Conservation (phyloP, 2,888 invertebrate species). For the Aethes cnicana region DNA sequence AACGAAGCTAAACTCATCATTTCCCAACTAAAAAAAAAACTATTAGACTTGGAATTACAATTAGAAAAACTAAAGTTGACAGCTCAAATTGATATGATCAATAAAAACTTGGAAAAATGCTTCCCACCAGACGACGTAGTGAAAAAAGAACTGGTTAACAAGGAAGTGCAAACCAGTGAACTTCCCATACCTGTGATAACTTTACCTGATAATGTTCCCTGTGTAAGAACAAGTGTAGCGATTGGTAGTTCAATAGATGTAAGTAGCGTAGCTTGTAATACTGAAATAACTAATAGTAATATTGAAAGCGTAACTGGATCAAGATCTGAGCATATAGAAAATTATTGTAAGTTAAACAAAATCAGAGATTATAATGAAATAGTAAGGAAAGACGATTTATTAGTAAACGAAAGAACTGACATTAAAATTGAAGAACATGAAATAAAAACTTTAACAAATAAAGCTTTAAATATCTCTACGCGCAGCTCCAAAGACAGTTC, state of each 20-base stretch:
- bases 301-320: constrained; percentile 54
- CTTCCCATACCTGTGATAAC: constrained; percentile 70
- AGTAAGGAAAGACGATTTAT: constrained; percentile 49
- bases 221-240: constrained; percentile 69
- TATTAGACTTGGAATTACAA: constrained; percentile 66
- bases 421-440: constrained; percentile 19
- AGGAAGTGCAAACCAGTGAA: constrained; percentile 64
- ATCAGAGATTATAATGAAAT: constrained; percentile 68
- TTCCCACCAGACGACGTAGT: constrained; percentile 49
- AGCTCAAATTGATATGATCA: constrained; percentile 61
- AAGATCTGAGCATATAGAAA: constrained; percentile 79
- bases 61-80: constrained; percentile 65
- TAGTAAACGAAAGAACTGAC: constrained; percentile 36
- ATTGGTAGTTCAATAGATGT: constrained; percentile 62
- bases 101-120: constrained; percentile 60
- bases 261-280: constrained; percentile 63
- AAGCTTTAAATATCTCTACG: constrained; percentile 6
- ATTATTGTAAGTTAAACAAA: constrained; percentile 80
- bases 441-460: neutral
- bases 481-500: constrained; percentile 52
- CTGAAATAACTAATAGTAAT: constrained; percentile 53
- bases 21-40: constrained; percentile 60
- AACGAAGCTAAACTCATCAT: constrained; percentile 66
- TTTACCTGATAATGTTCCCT: constrained; percentile 64
- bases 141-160: constrained; percentile 54